Evolutionary conservation across 2,888 invertebrate species (phyloP), one percentile per base, ranked within the genome.

Genomic region (Dendrolimus pini): DNA sequence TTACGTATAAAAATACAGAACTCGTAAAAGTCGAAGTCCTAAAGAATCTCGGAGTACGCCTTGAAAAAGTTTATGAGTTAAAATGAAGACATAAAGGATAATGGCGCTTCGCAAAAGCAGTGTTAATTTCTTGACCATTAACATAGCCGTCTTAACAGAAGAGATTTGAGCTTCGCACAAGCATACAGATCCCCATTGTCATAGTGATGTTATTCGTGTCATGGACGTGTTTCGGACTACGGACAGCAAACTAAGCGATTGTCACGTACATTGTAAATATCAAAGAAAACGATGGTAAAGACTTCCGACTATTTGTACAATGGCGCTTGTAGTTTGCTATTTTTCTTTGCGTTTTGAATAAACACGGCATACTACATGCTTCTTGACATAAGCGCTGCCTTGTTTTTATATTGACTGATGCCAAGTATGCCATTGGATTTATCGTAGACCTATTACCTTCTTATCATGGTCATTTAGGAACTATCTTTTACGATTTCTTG

Each of bases 61-160:
- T 72, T 72, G 74, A 66, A 75, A 79, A 69, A 65, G 60, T 77
- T 69, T 72, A 75, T 61, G 67, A 67, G 71, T 71, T 77, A 76
- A 83, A 80, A 84, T 80, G 78, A 82, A 82, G 79, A 79, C 80
- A 78, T 80, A 80, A 81, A 80, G 73, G 72, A 75, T 75, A 78
- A 74, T 75, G 67, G 70, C 64, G 71, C 72, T 73, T 74, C 71
- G 75, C 77, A 74, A 78, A 78, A 74, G 71, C 70, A 72, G 77
- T 78, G 85, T 80, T 85, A 85, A 85, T 85, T 82, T 78, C 70
- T 70, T 75, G 69, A 69, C 75, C 75, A 84, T 85, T 84, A 85
- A 83, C 84, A 77, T 70, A 63, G 68, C 66, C 65, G 63, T 78
- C 75, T 74, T 83, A 82, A 83, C 70, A 65, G 64, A 69, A 70